Evolutionary conservation across 2,888 invertebrate species (phyloP).

Genomic region (Lapara coniferarum): DNA sequence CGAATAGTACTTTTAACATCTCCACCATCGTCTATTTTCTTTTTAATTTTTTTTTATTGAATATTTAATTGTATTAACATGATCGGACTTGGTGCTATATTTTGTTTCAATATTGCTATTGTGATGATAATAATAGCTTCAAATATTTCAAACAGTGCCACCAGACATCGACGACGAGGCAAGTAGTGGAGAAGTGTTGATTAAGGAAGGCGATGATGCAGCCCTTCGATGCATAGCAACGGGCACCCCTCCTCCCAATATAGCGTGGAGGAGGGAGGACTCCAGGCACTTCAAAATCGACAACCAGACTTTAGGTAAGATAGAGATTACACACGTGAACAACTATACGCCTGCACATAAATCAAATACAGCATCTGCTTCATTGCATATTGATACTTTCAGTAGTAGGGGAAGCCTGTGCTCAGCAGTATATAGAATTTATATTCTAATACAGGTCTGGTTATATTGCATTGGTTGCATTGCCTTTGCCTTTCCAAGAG

Average conservation of each 20-base stretch:
- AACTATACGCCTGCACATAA: background rate
- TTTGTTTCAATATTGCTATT: background rate
- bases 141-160: constrained; percentile 82
- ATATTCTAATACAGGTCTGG: too few relatives aligned
- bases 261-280: constrained; percentile 92
- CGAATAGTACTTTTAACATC: too few relatives aligned
- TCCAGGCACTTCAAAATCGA: constrained; percentile 84
- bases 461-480: too few relatives aligned
- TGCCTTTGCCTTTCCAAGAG: too few relatives aligned
- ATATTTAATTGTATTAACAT: too few relatives aligned
- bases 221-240: constrained; percentile 90
- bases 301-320: constrained; percentile 70
- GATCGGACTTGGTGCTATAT: too few relatives aligned
- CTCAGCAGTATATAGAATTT: too few relatives aligned
- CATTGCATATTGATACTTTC: too few relatives aligned
- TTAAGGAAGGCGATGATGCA: constrained; percentile 91
- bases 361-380: too few relatives aligned
- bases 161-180: constrained; percentile 90
- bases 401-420: too few relatives aligned
- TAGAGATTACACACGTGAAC: background rate
- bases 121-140: background rate
- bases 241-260: constrained; percentile 90
- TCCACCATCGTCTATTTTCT: too few relatives aligned
- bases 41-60: too few relatives aligned
- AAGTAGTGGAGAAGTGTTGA: constrained; percentile 89